Conservation (phyloP, 2,797 vertebrate genomes). For the Phalloptychus januarius region DNA sequence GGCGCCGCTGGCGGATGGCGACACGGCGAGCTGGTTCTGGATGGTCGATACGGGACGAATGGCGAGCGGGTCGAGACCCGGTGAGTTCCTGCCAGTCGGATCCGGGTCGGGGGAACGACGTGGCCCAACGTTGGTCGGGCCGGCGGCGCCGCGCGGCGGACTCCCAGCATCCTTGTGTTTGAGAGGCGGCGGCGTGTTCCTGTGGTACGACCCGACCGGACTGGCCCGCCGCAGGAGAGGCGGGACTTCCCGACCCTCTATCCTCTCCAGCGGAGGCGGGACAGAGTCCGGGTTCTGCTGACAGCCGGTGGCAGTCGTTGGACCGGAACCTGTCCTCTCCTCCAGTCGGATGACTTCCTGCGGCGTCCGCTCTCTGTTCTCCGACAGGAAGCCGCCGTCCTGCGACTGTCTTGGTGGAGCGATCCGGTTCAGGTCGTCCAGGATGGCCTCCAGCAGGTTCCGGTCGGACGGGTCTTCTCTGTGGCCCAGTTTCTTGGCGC, state of each 20-base stretch:
- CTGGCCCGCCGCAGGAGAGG: slow-evolving; percentile 28
- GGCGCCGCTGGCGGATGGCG: not conserved
- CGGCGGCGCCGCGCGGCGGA: not conserved
- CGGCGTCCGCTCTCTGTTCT: not conserved
- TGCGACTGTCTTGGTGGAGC: not conserved
- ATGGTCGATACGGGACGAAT: slow-evolving; percentile 17
- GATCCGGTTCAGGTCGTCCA: slow-evolving; percentile 48
- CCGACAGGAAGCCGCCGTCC: not conserved
- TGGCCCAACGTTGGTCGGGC: not conserved
- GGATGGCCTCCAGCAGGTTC: slow-evolving; percentile 50
- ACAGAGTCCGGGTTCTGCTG: not conserved
- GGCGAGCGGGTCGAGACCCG: not conserved
- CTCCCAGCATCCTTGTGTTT: slow-evolving; percentile 51
- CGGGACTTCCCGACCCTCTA: not conserved
- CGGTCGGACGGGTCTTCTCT: slow-evolving; percentile 34
- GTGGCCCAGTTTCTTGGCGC: accelerated
- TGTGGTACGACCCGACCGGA: not conserved
- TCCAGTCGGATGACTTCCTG: not conserved
- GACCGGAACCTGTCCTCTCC: not conserved
- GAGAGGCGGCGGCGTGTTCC: slow-evolving; percentile 41
- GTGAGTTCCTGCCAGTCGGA: not conserved
- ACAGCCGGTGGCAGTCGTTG: too few relatives aligned
- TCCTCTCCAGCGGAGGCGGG: not conserved
- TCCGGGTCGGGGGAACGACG: not conserved
- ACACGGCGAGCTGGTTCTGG: slow-evolving; percentile 7